Percentiles rank a stretch among this genome's conserved stretches.
These are phyloP conservation scores for Lamproptera curius DNA, from an alignment of 2,888 invertebrate species.

Conservation along the genomic window DNA sequence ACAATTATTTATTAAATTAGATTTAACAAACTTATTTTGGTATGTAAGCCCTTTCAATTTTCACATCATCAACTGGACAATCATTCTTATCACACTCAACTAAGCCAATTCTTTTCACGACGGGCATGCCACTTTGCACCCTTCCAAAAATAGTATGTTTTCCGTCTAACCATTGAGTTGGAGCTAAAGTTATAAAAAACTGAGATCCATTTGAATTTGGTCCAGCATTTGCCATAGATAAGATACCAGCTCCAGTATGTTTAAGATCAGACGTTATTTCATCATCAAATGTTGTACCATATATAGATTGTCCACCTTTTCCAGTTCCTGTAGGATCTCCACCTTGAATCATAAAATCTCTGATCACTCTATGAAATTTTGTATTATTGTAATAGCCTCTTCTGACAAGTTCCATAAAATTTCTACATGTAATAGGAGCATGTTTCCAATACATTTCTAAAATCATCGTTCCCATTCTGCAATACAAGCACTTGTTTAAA, in stretches of 20 bases:
- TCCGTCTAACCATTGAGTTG: constrained; percentile 98
- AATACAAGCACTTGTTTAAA: not conserved
- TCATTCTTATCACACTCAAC: constrained; percentile 97
- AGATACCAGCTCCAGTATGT: constrained; percentile 93
- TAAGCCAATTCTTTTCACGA: constrained; percentile 94
- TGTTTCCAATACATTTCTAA: constrained; percentile 99
- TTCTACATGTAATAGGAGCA: constrained; percentile 97
- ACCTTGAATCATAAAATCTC: constrained; percentile 95
- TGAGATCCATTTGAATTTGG: constrained; percentile 98
- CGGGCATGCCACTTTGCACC: constrained; percentile 91
- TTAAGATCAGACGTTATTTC: constrained; percentile 96
- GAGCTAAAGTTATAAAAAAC: constrained; percentile 97
- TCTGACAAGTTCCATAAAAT: constrained; percentile 96
- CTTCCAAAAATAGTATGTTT: constrained; percentile 98
- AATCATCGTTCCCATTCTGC: constrained; percentile 93
- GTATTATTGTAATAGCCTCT: constrained; percentile 98
- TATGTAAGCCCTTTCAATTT: constrained; percentile 79
- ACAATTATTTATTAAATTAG: not conserved
- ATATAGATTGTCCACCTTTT: constrained; percentile 97
- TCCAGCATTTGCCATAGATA: constrained; percentile 99
- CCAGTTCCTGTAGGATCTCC: constrained; percentile 99
- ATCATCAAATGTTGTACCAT: constrained; percentile 96
- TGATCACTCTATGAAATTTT: constrained; percentile 96
- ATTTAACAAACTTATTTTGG: constrained; percentile 40
- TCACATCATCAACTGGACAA: constrained; percentile 92